Conservation (phyloP, 2,113 vertebrate genomes). For the Thunnus maccoyii region DNA sequence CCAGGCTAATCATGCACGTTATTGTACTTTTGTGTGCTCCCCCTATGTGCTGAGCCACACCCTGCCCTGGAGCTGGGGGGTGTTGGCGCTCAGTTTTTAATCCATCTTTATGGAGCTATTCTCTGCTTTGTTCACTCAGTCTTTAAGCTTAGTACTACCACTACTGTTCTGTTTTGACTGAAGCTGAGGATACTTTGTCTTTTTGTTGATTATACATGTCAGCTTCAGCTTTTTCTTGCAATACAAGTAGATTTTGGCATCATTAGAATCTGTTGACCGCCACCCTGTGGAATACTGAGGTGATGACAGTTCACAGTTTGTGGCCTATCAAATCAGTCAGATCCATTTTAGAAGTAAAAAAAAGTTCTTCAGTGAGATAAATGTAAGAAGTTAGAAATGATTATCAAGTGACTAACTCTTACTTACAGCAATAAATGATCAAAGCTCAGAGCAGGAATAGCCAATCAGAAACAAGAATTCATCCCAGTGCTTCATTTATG, state of each 20-base stretch:
- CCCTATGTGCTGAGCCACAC: not conserved
- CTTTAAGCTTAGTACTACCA: not conserved
- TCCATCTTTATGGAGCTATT: not conserved
- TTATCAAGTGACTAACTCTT: too few species aligned
- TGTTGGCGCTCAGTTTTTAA: not conserved
- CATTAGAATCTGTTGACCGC: not conserved
- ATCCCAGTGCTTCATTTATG: too few species aligned
- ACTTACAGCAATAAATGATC: too few species aligned
- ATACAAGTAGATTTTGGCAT: fast-evolving
- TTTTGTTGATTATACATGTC: not conserved
- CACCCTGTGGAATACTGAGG: conserved; percentile 48
- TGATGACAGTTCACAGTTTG: not conserved
- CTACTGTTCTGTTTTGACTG: not conserved
- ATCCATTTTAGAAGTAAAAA: too few species aligned
- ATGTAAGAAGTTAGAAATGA: too few species aligned
- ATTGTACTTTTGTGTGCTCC: not conserved
- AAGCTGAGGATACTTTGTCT: not conserved
- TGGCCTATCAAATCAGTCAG: too few species aligned
- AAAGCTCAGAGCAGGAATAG: too few species aligned
- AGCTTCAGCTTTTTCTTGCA: not conserved
- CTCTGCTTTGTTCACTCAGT: not conserved
- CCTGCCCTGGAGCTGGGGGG: conserved; percentile 7
- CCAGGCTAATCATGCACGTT: not conserved
- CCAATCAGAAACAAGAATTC: too few species aligned
- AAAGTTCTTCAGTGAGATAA: too few species aligned